A percentile compares a stretch with the other conserved stretches of the same genome.
Evolutionary conservation across 2,113 vertebrate genomes (phyloP).

Genomic region (Odontesthes bonariensis): DNA sequence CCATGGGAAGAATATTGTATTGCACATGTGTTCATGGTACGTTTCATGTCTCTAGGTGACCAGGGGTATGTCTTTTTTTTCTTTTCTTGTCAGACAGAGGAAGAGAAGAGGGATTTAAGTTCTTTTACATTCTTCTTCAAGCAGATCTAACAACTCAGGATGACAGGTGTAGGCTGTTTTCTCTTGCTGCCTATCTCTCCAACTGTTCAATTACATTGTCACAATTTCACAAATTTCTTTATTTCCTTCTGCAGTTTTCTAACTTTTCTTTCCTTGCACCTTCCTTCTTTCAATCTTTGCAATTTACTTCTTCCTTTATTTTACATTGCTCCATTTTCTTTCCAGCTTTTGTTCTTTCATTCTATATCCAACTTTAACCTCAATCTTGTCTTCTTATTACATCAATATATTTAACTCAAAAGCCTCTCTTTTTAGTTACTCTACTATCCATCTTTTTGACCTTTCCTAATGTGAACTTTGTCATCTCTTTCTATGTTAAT

Average conservation of each 20-base stretch:
- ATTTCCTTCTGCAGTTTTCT: neutral
- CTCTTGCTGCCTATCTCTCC: neutral
- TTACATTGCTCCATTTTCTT: neutral
- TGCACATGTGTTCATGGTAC: constrained; percentile 23
- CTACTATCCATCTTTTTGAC: neutral
- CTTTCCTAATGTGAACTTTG: neutral
- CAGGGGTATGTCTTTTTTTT: neutral
- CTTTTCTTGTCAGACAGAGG: neutral
- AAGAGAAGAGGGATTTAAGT: constrained; percentile 9
- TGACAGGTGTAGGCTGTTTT: constrained; percentile 15
- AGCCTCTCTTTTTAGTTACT: neutral
- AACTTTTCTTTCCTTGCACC: neutral
- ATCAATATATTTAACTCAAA: neutral
- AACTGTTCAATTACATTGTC: neutral
- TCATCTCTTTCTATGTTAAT: neutral
- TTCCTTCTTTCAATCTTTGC: neutral
- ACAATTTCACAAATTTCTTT: constrained; percentile 1
- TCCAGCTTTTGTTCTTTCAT: neutral
- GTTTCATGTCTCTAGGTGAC: constrained; percentile 26
- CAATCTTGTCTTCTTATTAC: neutral
- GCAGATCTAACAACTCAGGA: constrained; percentile 21
- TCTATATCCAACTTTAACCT: neutral
- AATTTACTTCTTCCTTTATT: neutral
- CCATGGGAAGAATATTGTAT: neutral
- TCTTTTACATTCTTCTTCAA: constrained; percentile 28